A percentile compares a stretch with the other conserved stretches of the same genome.
These are phyloP conservation scores for Tokudaia tokunoshimensis DNA, from an alignment of 2,797 vertebrate species.

Conservation along the genomic window DNA sequence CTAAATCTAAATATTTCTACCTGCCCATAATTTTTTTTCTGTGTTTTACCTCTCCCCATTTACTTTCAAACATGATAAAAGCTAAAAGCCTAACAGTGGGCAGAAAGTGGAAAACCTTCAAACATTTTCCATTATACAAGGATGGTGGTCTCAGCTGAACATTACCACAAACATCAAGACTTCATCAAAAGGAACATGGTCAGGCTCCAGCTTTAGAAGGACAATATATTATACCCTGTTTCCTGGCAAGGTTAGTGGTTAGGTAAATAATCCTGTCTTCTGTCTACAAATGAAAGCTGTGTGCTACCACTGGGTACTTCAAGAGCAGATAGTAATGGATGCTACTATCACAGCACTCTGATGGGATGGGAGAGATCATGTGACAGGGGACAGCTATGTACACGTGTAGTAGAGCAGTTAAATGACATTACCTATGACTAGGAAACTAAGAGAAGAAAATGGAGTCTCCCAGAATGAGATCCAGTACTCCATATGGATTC, in stretches of 20 bases:
- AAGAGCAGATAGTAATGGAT: background rate
- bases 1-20: constrained; percentile 17
- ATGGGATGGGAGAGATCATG: background rate
- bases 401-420: background rate
- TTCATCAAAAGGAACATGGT: background rate
- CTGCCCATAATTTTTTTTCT: background rate
- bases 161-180: background rate
- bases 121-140: background rate
- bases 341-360: background rate
- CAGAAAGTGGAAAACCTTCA: background rate
- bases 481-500: background rate
- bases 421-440: background rate
- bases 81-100: background rate
- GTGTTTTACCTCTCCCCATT: background rate
- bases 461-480: background rate
- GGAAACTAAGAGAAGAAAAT: background rate
- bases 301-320: background rate
- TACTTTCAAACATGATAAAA: background rate
- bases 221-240: background rate
- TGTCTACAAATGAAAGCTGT: background rate
- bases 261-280: background rate
- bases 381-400: background rate
- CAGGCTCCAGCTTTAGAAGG: background rate
- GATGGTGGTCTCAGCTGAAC: background rate
- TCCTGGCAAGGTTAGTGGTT: background rate